Percentiles rank a stretch among this genome's conserved stretches.
These are phyloP conservation scores for Anguilla megastoma DNA, from an alignment of 2,797 vertebrate species.

Conservation along the genomic window DNA sequence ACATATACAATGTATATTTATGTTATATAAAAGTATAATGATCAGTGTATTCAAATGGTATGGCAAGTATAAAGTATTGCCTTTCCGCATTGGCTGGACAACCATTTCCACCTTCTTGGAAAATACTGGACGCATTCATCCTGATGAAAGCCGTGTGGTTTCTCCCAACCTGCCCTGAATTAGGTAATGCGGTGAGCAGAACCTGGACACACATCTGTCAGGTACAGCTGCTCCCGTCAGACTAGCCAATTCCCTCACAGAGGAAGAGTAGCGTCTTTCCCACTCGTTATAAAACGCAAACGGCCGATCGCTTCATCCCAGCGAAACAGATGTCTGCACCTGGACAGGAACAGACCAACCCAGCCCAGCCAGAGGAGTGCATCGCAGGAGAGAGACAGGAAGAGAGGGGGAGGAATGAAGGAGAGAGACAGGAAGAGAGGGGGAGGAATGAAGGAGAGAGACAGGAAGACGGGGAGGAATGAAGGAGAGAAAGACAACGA, in stretches of 20 bases:
- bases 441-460: neutral
- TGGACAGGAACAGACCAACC: neutral
- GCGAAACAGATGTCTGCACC: neutral
- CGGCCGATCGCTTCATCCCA: neutral
- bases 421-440: neutral
- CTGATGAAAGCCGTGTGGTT: neutral
- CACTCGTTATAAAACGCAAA: neutral
- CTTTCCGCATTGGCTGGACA: neutral
- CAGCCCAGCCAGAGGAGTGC: neutral
- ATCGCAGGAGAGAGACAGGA: constrained; percentile 9
- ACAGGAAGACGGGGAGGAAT: neutral
- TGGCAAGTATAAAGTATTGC: neutral
- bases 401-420: neutral
- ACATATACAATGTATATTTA: too few relatives aligned
- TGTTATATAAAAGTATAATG: neutral
- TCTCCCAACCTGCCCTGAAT: neutral
- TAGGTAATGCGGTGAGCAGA: neutral
- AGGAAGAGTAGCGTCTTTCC: neutral
- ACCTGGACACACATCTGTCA: constrained; percentile 1
- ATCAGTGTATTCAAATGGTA: neutral
- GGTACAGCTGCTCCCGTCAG: neutral
- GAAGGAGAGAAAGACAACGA: neutral
- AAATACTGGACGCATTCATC: neutral
- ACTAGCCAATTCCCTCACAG: neutral
- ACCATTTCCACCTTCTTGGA: neutral